Base-by-base conservation (phyloP, 2,888 invertebrate species). In the Sarcophaga carnaria region DNA sequence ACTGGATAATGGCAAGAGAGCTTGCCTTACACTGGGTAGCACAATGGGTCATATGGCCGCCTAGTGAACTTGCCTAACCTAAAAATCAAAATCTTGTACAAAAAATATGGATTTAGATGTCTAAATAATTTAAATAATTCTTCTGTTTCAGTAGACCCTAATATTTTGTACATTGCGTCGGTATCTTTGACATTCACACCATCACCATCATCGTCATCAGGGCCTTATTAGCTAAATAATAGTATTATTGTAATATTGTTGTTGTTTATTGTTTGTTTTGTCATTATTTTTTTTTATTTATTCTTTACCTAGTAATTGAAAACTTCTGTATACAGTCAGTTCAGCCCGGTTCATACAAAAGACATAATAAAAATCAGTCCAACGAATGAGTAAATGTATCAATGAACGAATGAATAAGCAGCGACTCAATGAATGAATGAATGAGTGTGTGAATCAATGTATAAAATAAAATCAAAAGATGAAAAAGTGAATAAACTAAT, bases 201-300 rank as follows among this genome's bases (percentile, higher is more conserved):
- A 47, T 76, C 27, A 37, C n/a, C 20, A 47, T 74, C 62, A 20
- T 37, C 8, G 3, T 10, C 37, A 10, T 10, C 37, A 37, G 37
- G 37, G 37, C 37, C 64, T 84, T 79, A 49, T 49, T 49, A 70
- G 49, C 22, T 25, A 63, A 66, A 62, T 78, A 78, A 84, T 84
- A 64, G 25, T 54, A 70, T 83, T 80, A 84, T 80, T 37, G 37
- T 37, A 37, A 37, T 37, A 37, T 37, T 37, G 37, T 37, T 10
- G 37, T 37, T 37, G 37, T 37, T 37, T 37, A 37, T 37, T 37
- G 10, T 37, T 37, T 70, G 75, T 79, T 67, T 80, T 49, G 60
- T 67, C 67, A 72, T 63, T 82, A 67, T 27, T 70, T 69, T 76
- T 80, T 63, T 71, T 76, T 70, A 70, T 80, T 70, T 80, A 76